phyloP scores from a whole-genome alignment of 1,140 invertebrate species.

The Brachionus manjavacas region DNA sequence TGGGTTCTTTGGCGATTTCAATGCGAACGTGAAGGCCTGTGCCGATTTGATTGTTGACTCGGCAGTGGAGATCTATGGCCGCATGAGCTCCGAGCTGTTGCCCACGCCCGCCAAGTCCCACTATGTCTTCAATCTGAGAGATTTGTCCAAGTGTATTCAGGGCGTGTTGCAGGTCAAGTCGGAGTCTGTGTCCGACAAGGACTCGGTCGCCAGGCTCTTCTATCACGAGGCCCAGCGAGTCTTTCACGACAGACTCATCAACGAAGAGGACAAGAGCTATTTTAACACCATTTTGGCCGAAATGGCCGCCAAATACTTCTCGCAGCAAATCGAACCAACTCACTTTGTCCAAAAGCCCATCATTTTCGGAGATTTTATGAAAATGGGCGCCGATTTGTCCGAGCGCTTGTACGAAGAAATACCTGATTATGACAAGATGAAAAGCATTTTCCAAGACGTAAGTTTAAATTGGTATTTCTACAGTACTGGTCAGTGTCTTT shows the following conservation, averaged over 20 bases:
- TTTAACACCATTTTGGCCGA: constrained; percentile 56
- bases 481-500: no score
- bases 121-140: constrained; percentile 58
- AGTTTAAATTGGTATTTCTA: constrained; percentile 40
- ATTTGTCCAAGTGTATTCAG: constrained; percentile 59
- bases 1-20: constrained; percentile 66
- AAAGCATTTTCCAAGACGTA: constrained; percentile 53
- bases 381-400: constrained; percentile 51
- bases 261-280: constrained; percentile 56
- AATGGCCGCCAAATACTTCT: constrained; percentile 56
- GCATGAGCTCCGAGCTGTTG: constrained; percentile 57
- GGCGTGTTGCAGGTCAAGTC: constrained; percentile 52
- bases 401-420: constrained; percentile 57
- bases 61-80: constrained; percentile 57
- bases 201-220: constrained; percentile 53
- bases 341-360: constrained; percentile 54
- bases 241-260: constrained; percentile 58
- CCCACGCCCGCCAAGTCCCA: constrained; percentile 59
- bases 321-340: constrained; percentile 51
- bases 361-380: constrained; percentile 58
- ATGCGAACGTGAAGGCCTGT: constrained; percentile 57
- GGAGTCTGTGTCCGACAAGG: constrained; percentile 12
- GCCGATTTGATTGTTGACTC: constrained; percentile 54
- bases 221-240: constrained; percentile 57
- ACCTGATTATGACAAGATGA: constrained; percentile 52